Conservation (phyloP, 1,140 invertebrate genomes). For the Heliconius himera region DNA sequence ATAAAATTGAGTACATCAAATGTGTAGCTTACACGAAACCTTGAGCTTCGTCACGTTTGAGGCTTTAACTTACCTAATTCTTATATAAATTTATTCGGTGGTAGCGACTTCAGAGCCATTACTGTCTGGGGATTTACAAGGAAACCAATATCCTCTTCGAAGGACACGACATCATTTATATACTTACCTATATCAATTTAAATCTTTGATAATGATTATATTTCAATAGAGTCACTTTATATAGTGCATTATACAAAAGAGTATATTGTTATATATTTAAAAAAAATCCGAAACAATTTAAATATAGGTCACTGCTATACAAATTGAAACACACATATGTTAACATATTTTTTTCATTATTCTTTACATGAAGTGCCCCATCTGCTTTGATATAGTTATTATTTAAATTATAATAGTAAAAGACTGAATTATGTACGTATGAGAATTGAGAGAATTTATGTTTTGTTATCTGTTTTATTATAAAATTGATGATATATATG, state of each 20-base stretch:
- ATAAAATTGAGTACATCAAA: not conserved
- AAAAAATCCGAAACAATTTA: not conserved
- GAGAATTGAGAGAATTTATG: not conserved
- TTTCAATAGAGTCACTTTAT: not conserved
- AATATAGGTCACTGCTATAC: constrained; percentile 1
- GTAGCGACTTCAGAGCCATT: constrained; percentile 11
- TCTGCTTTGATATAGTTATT: not conserved
- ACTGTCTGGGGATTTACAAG: constrained; percentile 26
- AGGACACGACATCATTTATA: not conserved
- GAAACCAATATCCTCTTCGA: constrained; percentile 18
- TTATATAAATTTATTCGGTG: not conserved
- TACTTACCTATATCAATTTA: not conserved
- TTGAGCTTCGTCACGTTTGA: not conserved
- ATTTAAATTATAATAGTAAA: not conserved
- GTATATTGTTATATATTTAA: not conserved
- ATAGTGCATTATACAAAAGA: too few relatives aligned
- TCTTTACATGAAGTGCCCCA: not conserved
- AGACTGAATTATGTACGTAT: not conserved
- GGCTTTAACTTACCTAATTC: not conserved
- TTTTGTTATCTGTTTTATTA: not conserved
- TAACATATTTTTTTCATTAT: not conserved
- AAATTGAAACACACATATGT: not conserved
- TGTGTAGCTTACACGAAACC: not conserved
- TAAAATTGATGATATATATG: not conserved
- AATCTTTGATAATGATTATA: not conserved